Conservation (phyloP, 2,113 vertebrate genomes). For the Mugil cephalus region DNA sequence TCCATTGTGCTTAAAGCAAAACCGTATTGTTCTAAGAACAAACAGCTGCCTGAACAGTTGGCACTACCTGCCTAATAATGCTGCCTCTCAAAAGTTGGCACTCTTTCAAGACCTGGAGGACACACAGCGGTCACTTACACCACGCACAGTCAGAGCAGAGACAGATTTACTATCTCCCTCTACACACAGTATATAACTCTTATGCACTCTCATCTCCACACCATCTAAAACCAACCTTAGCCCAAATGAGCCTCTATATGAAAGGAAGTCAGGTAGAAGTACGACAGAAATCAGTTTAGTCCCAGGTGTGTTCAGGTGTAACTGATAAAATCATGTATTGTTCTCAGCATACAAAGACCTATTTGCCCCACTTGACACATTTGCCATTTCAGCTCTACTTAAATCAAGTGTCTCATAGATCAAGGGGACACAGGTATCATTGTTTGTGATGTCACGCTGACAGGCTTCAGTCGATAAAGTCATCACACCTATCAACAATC, state of each 20-base stretch:
- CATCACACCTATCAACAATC: background rate
- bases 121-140: constrained; percentile 67
- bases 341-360: background rate
- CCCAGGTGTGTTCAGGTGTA: too few species aligned
- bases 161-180: constrained; percentile 39
- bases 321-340: too few species aligned
- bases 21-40: constrained; percentile 56
- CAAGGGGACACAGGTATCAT: background rate
- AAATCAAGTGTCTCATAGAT: background rate
- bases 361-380: background rate
- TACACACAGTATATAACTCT: constrained; percentile 27
- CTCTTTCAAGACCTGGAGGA: constrained; percentile 70
- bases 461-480: too few species aligned
- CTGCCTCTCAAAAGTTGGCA: constrained; percentile 63
- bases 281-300: too few species aligned
- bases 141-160: constrained; percentile 39
- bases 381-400: background rate
- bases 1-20: constrained; percentile 57
- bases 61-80: constrained; percentile 68
- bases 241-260: background rate
- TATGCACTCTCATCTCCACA: constrained; percentile 9
- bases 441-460: too few species aligned
- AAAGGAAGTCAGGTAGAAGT: background rate
- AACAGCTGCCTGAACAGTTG: constrained; percentile 75
- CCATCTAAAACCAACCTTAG: background rate